These are phyloP conservation scores for Eristalis arbustorum DNA, from an alignment of 2,888 invertebrate genomes.

Conservation along the genomic window DNA sequence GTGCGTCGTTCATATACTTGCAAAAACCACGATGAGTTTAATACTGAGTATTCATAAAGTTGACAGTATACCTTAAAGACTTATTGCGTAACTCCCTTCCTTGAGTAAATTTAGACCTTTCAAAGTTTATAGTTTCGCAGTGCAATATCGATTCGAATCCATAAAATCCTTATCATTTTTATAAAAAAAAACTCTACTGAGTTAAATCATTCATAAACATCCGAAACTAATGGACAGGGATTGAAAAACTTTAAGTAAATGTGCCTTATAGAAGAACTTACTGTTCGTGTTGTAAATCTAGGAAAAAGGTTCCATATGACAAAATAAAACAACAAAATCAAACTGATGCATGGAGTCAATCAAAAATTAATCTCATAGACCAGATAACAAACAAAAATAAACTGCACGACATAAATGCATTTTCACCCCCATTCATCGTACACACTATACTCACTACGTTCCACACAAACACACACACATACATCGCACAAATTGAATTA, in stretches of 20 bases:
- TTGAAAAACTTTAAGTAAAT: not conserved
- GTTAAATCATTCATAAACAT: not conserved
- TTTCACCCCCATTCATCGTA: conserved; percentile 16
- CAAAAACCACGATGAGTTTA: no score
- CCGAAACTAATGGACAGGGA: not conserved
- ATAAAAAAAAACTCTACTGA: not conserved
- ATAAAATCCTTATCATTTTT: not conserved
- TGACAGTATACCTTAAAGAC: no score
- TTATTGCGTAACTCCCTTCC: no score
- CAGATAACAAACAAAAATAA: conserved; percentile 2
- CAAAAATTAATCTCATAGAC: not conserved
- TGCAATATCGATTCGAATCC: not conserved
- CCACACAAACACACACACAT: conserved; percentile 18
- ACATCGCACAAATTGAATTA: conserved; percentile 34
- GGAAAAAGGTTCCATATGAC: not conserved
- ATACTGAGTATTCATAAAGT: no score
- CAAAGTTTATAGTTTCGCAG: no score
- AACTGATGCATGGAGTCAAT: conserved; percentile 34
- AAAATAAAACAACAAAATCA: not conserved
- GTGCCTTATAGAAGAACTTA: conserved; percentile 1
- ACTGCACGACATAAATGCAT: conserved; percentile 22
- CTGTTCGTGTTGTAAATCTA: not conserved
- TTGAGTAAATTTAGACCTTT: no score
- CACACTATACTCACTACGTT: not conserved
- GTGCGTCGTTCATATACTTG: no score